A percentile compares a stretch with the other conserved stretches of the same genome.
These are phyloP conservation scores for Eristalis pertinax DNA, from an alignment of 2,888 invertebrate genomes.

Conservation along the genomic window DNA sequence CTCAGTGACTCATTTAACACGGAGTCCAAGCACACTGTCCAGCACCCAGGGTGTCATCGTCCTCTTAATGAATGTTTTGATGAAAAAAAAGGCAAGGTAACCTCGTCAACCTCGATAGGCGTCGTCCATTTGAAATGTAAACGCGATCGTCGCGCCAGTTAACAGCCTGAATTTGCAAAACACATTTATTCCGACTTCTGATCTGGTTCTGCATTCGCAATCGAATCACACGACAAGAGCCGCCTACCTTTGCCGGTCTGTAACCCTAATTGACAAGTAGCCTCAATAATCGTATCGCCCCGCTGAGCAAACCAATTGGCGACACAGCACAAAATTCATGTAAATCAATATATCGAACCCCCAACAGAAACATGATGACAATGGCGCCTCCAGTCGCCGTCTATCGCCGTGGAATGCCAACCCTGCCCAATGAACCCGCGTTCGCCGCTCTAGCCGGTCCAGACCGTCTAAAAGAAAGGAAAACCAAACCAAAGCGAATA, in stretches of 20 bases:
- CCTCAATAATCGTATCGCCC: conserved; percentile 32
- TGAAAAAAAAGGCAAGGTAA: not conserved
- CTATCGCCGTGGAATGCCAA: not conserved
- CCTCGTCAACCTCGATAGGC: conserved; percentile 2
- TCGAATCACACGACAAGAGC: conserved; percentile 7
- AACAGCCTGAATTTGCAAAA: conserved; percentile 12
- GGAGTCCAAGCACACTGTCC: not conserved
- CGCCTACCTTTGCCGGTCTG: conserved; percentile 35
- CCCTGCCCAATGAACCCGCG: conserved; percentile 42
- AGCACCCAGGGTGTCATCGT: not conserved
- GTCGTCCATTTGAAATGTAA: conserved; percentile 13
- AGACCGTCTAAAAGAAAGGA: conserved; percentile 5
- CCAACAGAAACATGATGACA: conserved; percentile 24
- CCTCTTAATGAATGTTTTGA: not conserved
- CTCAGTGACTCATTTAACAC: not conserved
- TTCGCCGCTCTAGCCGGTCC: conserved; percentile 3
- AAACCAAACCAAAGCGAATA: not conserved
- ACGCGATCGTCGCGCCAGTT: not conserved
- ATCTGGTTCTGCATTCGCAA: conserved; percentile 13
- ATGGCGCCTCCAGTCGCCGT: conserved; percentile 37
- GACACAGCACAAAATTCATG: conserved; percentile 13
- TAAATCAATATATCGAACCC: conserved; percentile 24
- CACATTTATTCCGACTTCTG: conserved; percentile 18
- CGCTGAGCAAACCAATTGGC: not conserved
- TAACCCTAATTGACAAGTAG: conserved; percentile 54